Conservation (phyloP, 2,797 vertebrate species). For the Melanitta fusca region DNA sequence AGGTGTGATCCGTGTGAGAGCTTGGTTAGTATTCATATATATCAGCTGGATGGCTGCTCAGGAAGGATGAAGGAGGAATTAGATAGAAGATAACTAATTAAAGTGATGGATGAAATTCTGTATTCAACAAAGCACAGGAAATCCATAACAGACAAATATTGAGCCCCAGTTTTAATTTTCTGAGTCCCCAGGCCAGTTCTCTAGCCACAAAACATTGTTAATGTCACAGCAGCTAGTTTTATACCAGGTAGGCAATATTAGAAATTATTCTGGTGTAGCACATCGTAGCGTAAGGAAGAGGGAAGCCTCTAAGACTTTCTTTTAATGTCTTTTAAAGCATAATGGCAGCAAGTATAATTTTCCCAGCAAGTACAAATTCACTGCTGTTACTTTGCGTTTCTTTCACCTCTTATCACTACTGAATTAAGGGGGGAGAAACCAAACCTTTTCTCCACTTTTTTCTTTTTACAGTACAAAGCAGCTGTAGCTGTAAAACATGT, state of each 20-base stretch:
- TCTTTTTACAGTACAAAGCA: neutral
- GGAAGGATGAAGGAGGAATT: neutral
- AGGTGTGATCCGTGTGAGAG: neutral
- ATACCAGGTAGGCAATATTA: neutral
- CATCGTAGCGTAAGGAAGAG: neutral
- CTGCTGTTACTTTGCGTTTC: neutral
- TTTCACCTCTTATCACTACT: neutral
- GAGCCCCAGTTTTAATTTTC: conserved; percentile 40
- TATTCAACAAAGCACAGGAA: neutral
- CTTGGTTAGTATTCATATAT: neutral
- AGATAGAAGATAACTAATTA: conserved; percentile 5
- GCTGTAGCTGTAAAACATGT: neutral
- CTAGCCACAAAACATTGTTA: conserved; percentile 14
- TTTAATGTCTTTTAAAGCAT: conserved; percentile 17
- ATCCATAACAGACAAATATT: neutral
- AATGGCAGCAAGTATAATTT: conserved; percentile 20
- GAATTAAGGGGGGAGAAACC: neutral
- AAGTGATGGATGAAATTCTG: neutral
- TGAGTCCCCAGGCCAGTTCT: neutral
- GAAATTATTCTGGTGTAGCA: conserved; percentile 5
- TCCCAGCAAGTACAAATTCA: neutral
- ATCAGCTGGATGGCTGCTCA: neutral
- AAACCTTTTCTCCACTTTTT: neutral
- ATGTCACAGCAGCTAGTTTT: conserved; percentile 6
- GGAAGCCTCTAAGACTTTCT: neutral